phyloP scores from a whole-genome alignment of 2,888 invertebrate genomes.

The Cerceris rybyensis region DNA sequence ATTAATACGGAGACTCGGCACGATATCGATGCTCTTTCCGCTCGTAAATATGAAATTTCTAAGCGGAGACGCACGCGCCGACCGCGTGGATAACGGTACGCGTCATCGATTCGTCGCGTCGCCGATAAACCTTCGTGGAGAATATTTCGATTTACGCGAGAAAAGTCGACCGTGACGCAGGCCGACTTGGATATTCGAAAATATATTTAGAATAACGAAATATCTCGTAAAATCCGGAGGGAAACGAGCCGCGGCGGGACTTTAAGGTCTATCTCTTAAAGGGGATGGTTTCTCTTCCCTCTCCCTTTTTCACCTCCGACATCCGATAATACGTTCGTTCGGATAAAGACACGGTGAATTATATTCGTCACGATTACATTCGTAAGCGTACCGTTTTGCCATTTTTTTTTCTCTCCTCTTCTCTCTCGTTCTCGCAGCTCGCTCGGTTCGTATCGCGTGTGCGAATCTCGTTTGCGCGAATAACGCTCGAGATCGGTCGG shows the following conservation, averaged over 20 bases:
- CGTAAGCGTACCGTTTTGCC: too few relatives aligned
- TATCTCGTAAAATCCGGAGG: slow-evolving; percentile 46
- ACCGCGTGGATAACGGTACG: slow-evolving; percentile 23
- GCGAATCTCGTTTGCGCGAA: slow-evolving; percentile 4
- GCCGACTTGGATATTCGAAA: slow-evolving; percentile 17
- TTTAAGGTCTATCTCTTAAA: slow-evolving; percentile 73
- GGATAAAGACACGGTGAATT: neutral
- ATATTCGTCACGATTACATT: neutral
- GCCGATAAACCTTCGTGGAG: slow-evolving; percentile 7
- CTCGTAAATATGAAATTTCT: too few relatives aligned
- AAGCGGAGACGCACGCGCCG: neutral
- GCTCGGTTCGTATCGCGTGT: neutral
- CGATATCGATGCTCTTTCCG: neutral
- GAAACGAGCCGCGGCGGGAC: slow-evolving; percentile 44
- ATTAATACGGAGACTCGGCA: neutral
- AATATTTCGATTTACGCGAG: slow-evolving; percentile 38
- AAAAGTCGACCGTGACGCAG: neutral
- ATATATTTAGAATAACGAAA: slow-evolving; percentile 56
- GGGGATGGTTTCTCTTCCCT: slow-evolving; percentile 63
- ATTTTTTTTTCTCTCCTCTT: too few relatives aligned
- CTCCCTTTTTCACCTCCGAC: neutral
- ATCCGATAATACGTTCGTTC: slow-evolving; percentile 27
- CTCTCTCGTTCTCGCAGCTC: neutral
- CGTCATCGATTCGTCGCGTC: neutral
- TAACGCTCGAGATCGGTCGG: neutral